These are phyloP conservation scores for Zenarchopterus dispar DNA, from an alignment of 2,797 vertebrate genomes.

Conservation along the genomic window DNA sequence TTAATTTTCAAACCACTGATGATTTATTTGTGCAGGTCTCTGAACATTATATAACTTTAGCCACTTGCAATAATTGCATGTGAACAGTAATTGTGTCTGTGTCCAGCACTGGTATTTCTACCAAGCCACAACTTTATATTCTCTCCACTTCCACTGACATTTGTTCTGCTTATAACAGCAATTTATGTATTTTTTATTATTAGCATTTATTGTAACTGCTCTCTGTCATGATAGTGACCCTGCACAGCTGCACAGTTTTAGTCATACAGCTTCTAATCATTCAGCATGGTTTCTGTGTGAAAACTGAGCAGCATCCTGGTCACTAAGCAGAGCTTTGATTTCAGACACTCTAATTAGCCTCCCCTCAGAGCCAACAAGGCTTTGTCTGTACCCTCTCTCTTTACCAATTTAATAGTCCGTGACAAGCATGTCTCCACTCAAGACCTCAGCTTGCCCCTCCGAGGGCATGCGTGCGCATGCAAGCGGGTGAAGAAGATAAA, in stretches of 20 bases:
- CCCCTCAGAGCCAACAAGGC: conserved; percentile 67
- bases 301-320: conserved; percentile 37
- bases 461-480: conserved; percentile 43
- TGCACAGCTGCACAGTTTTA: conserved; percentile 40
- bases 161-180: conserved; percentile 17
- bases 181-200: conserved; percentile 14
- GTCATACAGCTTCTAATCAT: conserved; percentile 32
- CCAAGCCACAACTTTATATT: not conserved
- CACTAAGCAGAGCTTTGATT: conserved; percentile 70
- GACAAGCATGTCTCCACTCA: conserved; percentile 72
- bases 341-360: conserved; percentile 65
- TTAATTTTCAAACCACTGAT: no score
- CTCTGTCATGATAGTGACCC: conserved; percentile 14
- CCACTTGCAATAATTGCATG: no score
- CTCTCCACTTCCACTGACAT: conserved; percentile 6
- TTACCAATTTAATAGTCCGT: conserved; percentile 55
- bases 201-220: conserved; percentile 16
- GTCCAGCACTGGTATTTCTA: no score
- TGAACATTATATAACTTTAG: no score
- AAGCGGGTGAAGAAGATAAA: conserved; percentile 39
- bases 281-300: conserved; percentile 45
- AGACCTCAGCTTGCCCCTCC: conserved; percentile 50
- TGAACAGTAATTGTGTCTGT: no score
- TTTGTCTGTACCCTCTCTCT: conserved; percentile 52
- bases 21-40: no score